Conservation (phyloP, 2,888 invertebrate genomes). For the Hecatera dysodea region DNA sequence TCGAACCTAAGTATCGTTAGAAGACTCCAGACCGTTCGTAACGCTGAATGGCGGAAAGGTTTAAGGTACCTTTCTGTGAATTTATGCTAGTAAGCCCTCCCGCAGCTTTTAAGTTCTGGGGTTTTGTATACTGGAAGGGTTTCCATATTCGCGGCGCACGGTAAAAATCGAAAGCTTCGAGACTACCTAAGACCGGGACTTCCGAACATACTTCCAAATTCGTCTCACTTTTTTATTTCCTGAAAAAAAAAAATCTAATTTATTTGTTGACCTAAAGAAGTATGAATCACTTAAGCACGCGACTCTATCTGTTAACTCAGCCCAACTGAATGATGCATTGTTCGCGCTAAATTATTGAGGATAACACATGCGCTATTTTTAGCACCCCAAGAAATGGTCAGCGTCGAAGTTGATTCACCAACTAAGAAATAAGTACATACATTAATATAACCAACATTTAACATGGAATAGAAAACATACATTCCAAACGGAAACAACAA, state of each 20-base stretch:
- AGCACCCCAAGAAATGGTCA: slow-evolving; percentile 60
- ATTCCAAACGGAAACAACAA: not conserved
- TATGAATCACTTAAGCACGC: slow-evolving; percentile 74
- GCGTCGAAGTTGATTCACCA: slow-evolving; percentile 45
- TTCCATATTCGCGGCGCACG: too few relatives aligned
- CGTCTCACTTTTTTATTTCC: not conserved
- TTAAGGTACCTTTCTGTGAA: too few relatives aligned
- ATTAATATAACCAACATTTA: slow-evolving; percentile 7
- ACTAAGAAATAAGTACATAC: not conserved
- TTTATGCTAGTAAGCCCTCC: too few relatives aligned
- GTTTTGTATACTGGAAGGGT: too few relatives aligned
- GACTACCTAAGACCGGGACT: too few relatives aligned
- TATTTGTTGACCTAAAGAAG: slow-evolving; percentile 40
- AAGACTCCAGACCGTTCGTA: too few relatives aligned
- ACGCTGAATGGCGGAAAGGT: too few relatives aligned
- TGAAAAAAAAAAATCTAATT: slow-evolving; percentile 14
- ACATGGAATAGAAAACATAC: not conserved
- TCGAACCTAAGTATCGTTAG: too few relatives aligned
- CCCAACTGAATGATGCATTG: slow-evolving; percentile 76
- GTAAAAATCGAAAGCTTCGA: too few relatives aligned
- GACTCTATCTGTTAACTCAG: slow-evolving; percentile 74
- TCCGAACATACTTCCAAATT: not conserved
- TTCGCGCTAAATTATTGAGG: slow-evolving; percentile 72
- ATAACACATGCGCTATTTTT: slow-evolving; percentile 69
- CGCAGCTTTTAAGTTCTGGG: too few relatives aligned